phyloP scores from a whole-genome alignment of 2,888 invertebrate genomes.

The Spodoptera littoralis region DNA sequence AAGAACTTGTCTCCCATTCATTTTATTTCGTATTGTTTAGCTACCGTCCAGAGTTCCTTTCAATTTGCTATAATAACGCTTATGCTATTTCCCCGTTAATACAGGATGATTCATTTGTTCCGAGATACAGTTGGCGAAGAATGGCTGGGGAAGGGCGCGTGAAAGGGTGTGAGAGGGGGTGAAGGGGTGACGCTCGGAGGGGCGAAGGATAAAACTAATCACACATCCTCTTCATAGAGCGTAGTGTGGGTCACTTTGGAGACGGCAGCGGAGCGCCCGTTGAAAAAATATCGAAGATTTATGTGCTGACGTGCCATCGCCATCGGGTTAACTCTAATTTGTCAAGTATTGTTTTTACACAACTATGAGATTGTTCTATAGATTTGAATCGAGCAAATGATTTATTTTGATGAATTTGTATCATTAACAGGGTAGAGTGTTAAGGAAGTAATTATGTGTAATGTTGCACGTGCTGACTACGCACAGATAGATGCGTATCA shows the following conservation, averaged over 20 bases:
- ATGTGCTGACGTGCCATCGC: conserved; percentile 1
- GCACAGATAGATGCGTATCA: conserved; percentile 1
- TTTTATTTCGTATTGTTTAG: conserved; percentile 12
- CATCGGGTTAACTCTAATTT: conserved; percentile 12
- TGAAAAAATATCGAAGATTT: conserved; percentile 28
- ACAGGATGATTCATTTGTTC: conserved; percentile 75
- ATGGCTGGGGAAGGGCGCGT: conserved; percentile 61
- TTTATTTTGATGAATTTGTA: not conserved
- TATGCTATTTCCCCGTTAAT: conserved; percentile 64
- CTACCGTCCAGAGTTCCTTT: conserved; percentile 50
- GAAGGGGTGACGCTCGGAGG: conserved; percentile 60
- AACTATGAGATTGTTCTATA: not conserved
- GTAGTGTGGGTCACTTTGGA: conserved; percentile 39
- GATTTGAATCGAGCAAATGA: not conserved
- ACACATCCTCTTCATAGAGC: conserved; percentile 79
- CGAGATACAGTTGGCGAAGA: conserved; percentile 73
- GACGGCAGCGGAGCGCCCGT: conserved; percentile 49
- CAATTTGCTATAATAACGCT: conserved; percentile 64
- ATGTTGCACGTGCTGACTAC: no score
- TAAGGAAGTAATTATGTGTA: no score
- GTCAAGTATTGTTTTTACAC: not conserved
- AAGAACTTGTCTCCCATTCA: conserved; percentile 7
- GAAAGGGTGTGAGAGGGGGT: conserved; percentile 52
- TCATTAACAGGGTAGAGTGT: no score
- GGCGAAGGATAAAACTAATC: conserved; percentile 86